Conservation (phyloP, 2,797 vertebrate species). For the Apogon talboti region DNA sequence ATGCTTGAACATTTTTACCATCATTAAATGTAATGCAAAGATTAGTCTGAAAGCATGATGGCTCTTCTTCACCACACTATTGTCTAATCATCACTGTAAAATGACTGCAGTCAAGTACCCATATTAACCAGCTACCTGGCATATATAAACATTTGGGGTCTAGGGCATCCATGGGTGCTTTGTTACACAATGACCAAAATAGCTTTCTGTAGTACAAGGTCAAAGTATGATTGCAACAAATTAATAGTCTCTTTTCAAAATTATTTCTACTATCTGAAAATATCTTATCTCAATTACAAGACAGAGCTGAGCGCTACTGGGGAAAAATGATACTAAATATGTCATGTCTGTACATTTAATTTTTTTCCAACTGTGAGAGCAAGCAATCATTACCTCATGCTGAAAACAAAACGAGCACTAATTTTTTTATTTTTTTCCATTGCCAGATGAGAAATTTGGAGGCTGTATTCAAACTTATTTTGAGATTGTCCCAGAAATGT, state of each 20-base stretch:
- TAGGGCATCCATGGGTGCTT: conserved; percentile 46
- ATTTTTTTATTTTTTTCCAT: neutral
- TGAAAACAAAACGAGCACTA: conserved; percentile 1
- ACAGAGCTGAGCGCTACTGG: conserved; percentile 16
- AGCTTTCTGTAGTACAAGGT: conserved; percentile 27
- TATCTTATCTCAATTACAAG: conserved; percentile 25
- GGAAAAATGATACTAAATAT: conserved; percentile 35
- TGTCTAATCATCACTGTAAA: conserved; percentile 51
- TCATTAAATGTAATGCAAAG: conserved; percentile 74
- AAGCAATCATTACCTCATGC: conserved; percentile 22
- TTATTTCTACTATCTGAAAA: conserved; percentile 34
- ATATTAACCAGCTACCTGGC: conserved; percentile 47
- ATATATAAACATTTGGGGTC: conserved; percentile 49
- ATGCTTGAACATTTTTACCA: conserved; percentile 79
- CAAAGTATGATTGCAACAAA: conserved; percentile 38
- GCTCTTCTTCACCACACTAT: conserved; percentile 75
- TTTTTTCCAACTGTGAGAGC: conserved; percentile 12
- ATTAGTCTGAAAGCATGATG: conserved; percentile 84
- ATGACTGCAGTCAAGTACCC: conserved; percentile 55
- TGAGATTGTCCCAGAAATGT: conserved; percentile 84
- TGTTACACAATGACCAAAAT: conserved; percentile 30
- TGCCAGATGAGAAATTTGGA: conserved; percentile 57
- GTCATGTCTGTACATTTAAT: conserved; percentile 17
- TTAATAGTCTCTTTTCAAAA: conserved; percentile 33
- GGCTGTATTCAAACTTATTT: conserved; percentile 73